phyloP scores from a whole-genome alignment of 2,888 invertebrate species.

The Caenorhabditis macrosperma region DNA sequence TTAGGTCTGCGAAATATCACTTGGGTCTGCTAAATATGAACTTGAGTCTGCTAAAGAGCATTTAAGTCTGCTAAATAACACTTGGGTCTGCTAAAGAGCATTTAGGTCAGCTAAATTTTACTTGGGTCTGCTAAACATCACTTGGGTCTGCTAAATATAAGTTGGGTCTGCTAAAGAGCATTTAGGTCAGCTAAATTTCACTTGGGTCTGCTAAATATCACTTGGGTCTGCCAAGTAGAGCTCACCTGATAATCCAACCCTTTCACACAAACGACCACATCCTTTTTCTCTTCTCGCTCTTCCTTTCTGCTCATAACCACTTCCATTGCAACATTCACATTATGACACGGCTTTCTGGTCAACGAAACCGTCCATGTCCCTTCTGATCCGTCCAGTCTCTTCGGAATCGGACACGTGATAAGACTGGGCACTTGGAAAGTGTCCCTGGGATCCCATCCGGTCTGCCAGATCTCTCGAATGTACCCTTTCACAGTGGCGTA shows the following conservation, averaged over 20 bases:
- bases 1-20: too few relatives aligned
- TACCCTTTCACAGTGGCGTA: constrained; percentile 65
- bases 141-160: too few relatives aligned
- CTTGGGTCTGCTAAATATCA: too few relatives aligned
- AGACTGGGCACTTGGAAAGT: constrained; percentile 73
- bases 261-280: constrained; percentile 71
- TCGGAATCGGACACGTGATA: constrained; percentile 74
- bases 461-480: constrained; percentile 79
- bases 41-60: too few relatives aligned
- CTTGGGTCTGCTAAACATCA: too few relatives aligned
- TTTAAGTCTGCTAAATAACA: too few relatives aligned
- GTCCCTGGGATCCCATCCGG: constrained; percentile 79
- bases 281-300: constrained; percentile 34
- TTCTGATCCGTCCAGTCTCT: constrained; percentile 27
- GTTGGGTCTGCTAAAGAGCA: too few relatives aligned
- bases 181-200: too few relatives aligned
- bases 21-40: too few relatives aligned
- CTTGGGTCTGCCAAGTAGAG: too few relatives aligned
- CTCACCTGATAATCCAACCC: constrained; percentile 88
- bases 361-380: constrained; percentile 42
- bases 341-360: constrained; percentile 48
- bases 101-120: too few relatives aligned
- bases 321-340: constrained; percentile 36
- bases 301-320: constrained; percentile 33
- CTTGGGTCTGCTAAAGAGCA: too few relatives aligned